Evolutionary conservation across 2,113 vertebrate genomes (phyloP), one percentile per base, ranked within the genome.

Genomic region (Macroglossus sobrinus): DNA sequence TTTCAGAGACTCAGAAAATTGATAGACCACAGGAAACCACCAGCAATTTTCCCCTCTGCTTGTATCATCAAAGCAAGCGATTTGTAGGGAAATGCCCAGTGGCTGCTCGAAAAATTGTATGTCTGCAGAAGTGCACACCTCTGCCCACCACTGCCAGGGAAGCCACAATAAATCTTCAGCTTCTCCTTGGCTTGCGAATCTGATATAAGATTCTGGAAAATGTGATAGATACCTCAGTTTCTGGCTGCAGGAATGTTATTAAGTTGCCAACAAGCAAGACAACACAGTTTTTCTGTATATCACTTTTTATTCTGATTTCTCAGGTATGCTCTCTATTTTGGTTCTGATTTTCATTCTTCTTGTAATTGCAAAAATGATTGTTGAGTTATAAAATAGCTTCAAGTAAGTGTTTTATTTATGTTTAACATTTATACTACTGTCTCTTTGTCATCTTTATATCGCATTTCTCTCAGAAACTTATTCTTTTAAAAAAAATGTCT

Each of bases 21-120:
- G 53, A 50, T 55, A 95, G 75, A 47, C 68, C 35, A 64, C 35
- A 88, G 94, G 89, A 97, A 94, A 93, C 55, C n/a, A 90, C 63
- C 50, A 68, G 63, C 69, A 95, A 40, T 92, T 86, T 96, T 92
- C 75, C 93, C 30, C 15, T 72, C 40, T 84, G 69, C 35, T 74
- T 79, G 30, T 84, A 40, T 84, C 64, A 78, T 93, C 79, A 94
- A 93, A 87, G 61, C 8, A 35, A 38, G 63, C 85, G 89, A 87
- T 94, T 89, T 90, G 28, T 82, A 92, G 69, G 68, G 85, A 90
- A 94, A 94, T 92, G 30, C 26, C 53, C 43, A 89, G 47, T 84
- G 55, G 33, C 74, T 64, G 26, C 74, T 80, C 15, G 64, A 55
- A 96, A 94, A 86, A 53, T 50, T 18, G 45, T 22, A 10, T 84